Percentiles rank a stretch among this genome's conserved stretches.
Conservation (phyloP, 1,140 invertebrate genomes). For the Tribolium castaneum region DNA sequence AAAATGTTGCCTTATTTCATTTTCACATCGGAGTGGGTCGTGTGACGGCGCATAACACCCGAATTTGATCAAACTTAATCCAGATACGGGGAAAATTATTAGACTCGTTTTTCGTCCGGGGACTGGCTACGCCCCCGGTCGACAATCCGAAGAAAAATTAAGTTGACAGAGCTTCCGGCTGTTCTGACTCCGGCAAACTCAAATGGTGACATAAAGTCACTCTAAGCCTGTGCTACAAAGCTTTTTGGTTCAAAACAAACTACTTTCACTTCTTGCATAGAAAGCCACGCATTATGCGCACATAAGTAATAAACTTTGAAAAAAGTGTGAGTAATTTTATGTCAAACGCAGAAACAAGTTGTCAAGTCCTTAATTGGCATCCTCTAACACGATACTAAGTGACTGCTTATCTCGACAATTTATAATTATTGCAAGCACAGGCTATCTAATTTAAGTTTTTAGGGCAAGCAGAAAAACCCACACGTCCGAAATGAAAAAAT, state of each 20-base stretch:
- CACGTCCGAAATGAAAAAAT: background rate
- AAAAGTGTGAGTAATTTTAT: background rate
- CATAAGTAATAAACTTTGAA: background rate
- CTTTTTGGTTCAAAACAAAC: too few relatives aligned
- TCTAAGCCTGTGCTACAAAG: too few relatives aligned
- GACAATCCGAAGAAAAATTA: background rate
- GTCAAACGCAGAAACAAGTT: background rate
- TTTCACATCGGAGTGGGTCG: background rate
- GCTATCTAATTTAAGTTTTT: background rate
- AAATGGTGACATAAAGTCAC: too few relatives aligned
- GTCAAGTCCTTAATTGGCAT: background rate
- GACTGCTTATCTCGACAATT: background rate
- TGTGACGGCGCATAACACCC: conserved; percentile 25
- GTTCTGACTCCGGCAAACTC: too few relatives aligned
- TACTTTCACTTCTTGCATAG: background rate
- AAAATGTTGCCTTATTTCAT: conserved; percentile 34
- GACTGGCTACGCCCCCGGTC: too few relatives aligned
- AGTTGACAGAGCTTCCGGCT: background rate
- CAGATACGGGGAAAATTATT: conserved; percentile 20
- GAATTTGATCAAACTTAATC: conserved; percentile 25
- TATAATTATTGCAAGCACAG: background rate
- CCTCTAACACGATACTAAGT: background rate
- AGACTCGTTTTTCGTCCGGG: background rate
- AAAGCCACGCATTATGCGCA: background rate
- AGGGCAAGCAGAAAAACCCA: background rate